Evolutionary conservation across 1,140 invertebrate genomes (phyloP), one percentile per base, ranked within the genome.

Genomic region (Drosophila elegans): DNA sequence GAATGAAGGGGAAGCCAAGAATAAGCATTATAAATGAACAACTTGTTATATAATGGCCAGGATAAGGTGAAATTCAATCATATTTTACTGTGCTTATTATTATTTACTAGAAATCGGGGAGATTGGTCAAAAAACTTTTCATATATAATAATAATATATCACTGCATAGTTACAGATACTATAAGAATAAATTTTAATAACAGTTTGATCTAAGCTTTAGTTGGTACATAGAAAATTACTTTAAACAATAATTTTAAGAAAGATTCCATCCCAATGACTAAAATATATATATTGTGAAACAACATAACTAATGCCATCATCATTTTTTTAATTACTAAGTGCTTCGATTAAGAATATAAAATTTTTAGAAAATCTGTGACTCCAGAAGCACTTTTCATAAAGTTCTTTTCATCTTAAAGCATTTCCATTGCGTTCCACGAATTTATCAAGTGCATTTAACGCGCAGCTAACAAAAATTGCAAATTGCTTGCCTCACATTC

Each of bases 401-500:
- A 73, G 42, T 16, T 49, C 48, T 63, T 54, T 16, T 12, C 21
- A 74, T 42, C 16, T 63, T 74, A 34, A 48, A 74, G 48, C 55
- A 36, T 53, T 46, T 29, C 9, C 46, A 36, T 25, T 1, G 51
- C 44, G 11, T 39, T 76, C 39, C 36, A 21, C 32, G 55, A 67
- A 67, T 71, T 84, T 76, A 53, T 54, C 32, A 64, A 61, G 53
- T 46, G 44, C 63, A 66, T 75, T 83, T 75, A 83, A 66, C 63
- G 56, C 53, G 72, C 38, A 54, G 63, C 68, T 66, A 64, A 61
- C 46, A 51, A 69, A 80, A 80, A 77, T 74, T 56, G 54, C 51
- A 80, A 80, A 80, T 71, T 80, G 63, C 77, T 79, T 74, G 56
- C 66, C 39, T 68, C 73, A 56, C 51, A 78, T 67, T 68, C 64